These are phyloP conservation scores for Stenoptilia bipunctidactyla DNA, from an alignment of 2,888 invertebrate species.

Conservation along the genomic window DNA sequence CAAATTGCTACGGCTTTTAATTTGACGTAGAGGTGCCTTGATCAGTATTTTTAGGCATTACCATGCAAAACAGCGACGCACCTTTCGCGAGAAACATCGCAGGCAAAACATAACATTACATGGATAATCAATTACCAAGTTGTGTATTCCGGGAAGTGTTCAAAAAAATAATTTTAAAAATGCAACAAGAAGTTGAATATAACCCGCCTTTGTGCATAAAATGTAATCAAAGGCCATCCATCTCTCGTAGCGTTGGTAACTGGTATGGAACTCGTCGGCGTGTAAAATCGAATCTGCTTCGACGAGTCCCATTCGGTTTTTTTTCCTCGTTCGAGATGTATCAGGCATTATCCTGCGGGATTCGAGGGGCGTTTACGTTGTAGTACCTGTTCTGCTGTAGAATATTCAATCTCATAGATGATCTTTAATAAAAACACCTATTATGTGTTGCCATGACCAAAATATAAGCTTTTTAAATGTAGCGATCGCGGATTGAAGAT, in stretches of 20 bases:
- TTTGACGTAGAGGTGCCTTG: too few relatives aligned
- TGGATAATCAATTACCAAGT: not conserved
- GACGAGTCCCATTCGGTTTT: slow-evolving; percentile 44
- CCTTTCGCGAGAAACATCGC: too few relatives aligned
- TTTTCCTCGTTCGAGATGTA: slow-evolving; percentile 58
- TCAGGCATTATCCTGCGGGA: slow-evolving; percentile 61
- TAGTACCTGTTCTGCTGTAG: not conserved
- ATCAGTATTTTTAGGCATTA: too few relatives aligned
- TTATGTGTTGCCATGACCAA: too few relatives aligned
- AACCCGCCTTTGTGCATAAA: slow-evolving; percentile 20
- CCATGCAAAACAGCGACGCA: too few relatives aligned
- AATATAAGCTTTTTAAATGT: too few relatives aligned
- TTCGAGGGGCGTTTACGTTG: slow-evolving; percentile 26
- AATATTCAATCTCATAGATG: too few relatives aligned
- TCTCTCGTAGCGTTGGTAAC: slow-evolving; percentile 40
- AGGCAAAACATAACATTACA: not conserved
- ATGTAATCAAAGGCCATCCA: slow-evolving; percentile 33
- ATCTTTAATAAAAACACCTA: too few relatives aligned
- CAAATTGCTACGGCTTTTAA: too few relatives aligned
- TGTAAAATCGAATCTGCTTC: slow-evolving; percentile 52
- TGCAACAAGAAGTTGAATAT: not conserved
- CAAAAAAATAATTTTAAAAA: not conserved
- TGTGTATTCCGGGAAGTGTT: not conserved
- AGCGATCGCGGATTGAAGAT: too few relatives aligned
- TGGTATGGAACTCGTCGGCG: slow-evolving; percentile 21